Evolutionary conservation across 35 echinoderm and acorn worm genomes (phyloP), one percentile per base, ranked within the genome.

Genomic region (Heliocidaris tuberculata): DNA sequence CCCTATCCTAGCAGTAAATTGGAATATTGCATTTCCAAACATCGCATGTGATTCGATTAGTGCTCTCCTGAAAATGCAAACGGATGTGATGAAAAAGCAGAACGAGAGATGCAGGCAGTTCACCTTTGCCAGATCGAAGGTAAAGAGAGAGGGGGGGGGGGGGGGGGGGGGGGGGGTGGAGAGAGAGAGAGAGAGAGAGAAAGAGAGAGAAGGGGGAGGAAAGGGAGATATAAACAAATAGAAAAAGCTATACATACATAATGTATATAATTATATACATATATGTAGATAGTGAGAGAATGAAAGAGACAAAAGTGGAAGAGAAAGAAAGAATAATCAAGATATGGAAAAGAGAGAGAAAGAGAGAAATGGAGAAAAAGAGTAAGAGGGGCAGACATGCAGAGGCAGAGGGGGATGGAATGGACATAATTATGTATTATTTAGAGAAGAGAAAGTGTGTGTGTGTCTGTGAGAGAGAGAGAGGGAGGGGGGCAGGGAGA

Each of bases 1-100:
- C 21, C 65, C 27, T 0, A 1, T 78, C 6, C 21, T 0, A 29
- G 27, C 19, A 24, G 27, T 8, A 24, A n/a, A 78, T 78, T 78
- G 27, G 65, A 78, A 78, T 78, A 78, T 78, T 78, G 65, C 65
- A 78, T 78, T 78, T 78, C 65, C 65, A 78, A 78, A 78, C 65
- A 78, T 78, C 65, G 65, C 65, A 78, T 78, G 65, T 27, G 21
- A 78, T 78, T 78, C 65, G 65, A 78, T 78, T 78, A 78, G 65
- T 78, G 27, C 4, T n/a, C 21, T 78, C 21, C 7, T 78, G 65
- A 24, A 78, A n/a, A 78, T 27, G 65, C 52, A 56, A 56, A 9
- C 1, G 52, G 52, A 56, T 42, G 52, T 13, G 13, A 87, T 31
- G 86, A 24, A 19, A 31, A 8, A 42, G 21, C 32, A 42, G 32